Conservation (phyloP, 23 tunicate species). For the Corella eumyota region DNA sequence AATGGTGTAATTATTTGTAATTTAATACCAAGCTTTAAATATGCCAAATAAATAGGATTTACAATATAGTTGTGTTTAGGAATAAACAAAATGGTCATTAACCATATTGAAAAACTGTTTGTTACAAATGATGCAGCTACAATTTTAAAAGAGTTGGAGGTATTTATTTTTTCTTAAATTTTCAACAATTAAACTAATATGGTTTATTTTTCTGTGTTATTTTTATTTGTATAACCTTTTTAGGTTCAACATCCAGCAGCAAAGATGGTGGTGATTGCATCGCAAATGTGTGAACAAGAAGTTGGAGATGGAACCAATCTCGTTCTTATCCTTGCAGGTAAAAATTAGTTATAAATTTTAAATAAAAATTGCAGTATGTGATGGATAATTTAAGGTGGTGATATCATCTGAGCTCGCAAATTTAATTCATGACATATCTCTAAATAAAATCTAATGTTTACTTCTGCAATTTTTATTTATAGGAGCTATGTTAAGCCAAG, state of each 20-base stretch:
- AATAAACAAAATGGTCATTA: slow-evolving; percentile 99
- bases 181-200: no score
- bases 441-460: no score
- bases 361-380: background rate
- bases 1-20: no score
- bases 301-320: slow-evolving; percentile 99
- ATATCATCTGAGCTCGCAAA: no score
- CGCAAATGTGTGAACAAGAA: slow-evolving; percentile 98
- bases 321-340: slow-evolving; percentile 87
- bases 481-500: slow-evolving; percentile 75
- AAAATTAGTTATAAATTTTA: no score
- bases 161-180: slow-evolving; percentile 8
- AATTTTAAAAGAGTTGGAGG: slow-evolving; percentile 87
- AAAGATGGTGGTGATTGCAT: slow-evolving; percentile 96
- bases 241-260: slow-evolving; percentile 99
- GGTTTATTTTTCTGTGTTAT: no score
- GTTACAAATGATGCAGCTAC: slow-evolving; percentile 99
- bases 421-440: no score
- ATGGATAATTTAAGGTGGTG: no score
- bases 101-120: slow-evolving; percentile 98
- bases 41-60: no score
- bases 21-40: no score
- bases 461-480: slow-evolving; percentile 13
- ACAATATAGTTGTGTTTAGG: slow-evolving; percentile 44
- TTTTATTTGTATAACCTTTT: no score